These are phyloP conservation scores for Odontamblyopus rebecca DNA, from an alignment of 2,797 vertebrate genomes.

Conservation along the genomic window DNA sequence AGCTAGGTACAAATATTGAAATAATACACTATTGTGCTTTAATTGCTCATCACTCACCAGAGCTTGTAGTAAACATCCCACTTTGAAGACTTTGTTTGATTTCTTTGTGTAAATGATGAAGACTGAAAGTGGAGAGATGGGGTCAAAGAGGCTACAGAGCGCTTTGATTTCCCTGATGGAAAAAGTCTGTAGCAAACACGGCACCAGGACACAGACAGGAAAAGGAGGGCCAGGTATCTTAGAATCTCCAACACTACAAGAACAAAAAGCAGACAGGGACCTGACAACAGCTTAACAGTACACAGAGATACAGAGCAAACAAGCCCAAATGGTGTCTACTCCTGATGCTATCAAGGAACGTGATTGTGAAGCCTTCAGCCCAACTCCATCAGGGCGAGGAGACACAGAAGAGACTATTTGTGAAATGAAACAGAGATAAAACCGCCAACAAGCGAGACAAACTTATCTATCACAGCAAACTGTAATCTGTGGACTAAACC, in stretches of 20 bases:
- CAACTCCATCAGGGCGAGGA: conserved; percentile 21
- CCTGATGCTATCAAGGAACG: conserved; percentile 23
- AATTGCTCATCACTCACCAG: conserved; percentile 30
- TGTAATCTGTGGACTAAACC: conserved; percentile 50
- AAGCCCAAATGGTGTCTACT: conserved; percentile 18
- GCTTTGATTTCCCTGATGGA: conserved; percentile 18
- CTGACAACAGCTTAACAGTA: conserved; percentile 18
- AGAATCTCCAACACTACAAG: conserved; percentile 8
- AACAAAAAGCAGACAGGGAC: conserved; percentile 23
- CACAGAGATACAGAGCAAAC: conserved; percentile 10
- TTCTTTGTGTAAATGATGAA: conserved; percentile 24
- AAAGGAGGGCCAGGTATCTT: conserved; percentile 9
- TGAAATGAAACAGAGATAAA: conserved; percentile 42
- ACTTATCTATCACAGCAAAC: conserved; percentile 45
- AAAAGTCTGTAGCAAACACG: conserved; percentile 8
- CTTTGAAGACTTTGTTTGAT: conserved; percentile 46
- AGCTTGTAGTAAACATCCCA: conserved; percentile 38
- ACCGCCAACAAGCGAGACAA: conserved; percentile 22
- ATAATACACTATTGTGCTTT: conserved; percentile 2
- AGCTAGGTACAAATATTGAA: not conserved
- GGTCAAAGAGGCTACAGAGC: conserved; percentile 20
- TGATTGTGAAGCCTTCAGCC: conserved; percentile 16
- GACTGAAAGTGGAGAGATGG: conserved; percentile 15
- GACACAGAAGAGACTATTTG: conserved; percentile 25
- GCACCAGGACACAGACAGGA: not conserved